Percentiles rank a stretch among this genome's conserved stretches.
Evolutionary conservation across 2,888 invertebrate species (phyloP).

Genomic region (Eledona agricola): DNA sequence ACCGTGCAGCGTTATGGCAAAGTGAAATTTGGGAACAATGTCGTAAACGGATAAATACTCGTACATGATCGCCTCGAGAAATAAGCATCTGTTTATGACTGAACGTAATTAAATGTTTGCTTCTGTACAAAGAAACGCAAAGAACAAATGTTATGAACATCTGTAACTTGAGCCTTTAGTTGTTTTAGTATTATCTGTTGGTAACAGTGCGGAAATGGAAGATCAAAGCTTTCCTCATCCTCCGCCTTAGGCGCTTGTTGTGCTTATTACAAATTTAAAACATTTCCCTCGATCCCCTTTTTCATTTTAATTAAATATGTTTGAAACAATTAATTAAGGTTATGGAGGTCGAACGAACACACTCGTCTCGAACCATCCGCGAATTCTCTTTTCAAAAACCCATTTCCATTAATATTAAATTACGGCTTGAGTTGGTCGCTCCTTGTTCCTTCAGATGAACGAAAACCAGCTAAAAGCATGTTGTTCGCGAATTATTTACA

Average conservation of each 20-base stretch:
- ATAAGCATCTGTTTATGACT: constrained; percentile 37
- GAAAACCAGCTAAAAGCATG: constrained; percentile 33
- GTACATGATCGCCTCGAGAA: constrained; percentile 29
- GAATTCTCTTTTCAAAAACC: constrained; percentile 11
- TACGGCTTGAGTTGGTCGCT: constrained; percentile 16
- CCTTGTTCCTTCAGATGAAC: constrained; percentile 29
- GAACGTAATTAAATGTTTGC: constrained; percentile 37
- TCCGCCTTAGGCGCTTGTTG: constrained; percentile 22
- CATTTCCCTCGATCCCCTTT: constrained; percentile 20
- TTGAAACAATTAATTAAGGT: constrained; percentile 25
- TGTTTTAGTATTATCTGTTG: constrained; percentile 44
- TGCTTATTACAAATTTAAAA: constrained; percentile 30
- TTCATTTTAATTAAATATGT: too few relatives aligned
- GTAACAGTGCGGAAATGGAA: constrained; percentile 44
- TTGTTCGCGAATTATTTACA: constrained; percentile 31
- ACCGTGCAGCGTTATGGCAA: too few relatives aligned
- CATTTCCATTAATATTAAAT: constrained; percentile 35
- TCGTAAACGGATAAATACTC: constrained; percentile 22
- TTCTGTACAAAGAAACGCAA: constrained; percentile 35
- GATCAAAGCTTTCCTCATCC: constrained; percentile 43
- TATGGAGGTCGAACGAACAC: constrained; percentile 4
- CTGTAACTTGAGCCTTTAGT: constrained; percentile 39
- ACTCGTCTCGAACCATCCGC: constrained; percentile 3
- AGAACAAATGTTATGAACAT: constrained; percentile 39
- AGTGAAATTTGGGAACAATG: constrained; percentile 20